Evolutionary conservation across 2,113 vertebrate species (phyloP).

Genomic region (Atractosteus spatula): DNA sequence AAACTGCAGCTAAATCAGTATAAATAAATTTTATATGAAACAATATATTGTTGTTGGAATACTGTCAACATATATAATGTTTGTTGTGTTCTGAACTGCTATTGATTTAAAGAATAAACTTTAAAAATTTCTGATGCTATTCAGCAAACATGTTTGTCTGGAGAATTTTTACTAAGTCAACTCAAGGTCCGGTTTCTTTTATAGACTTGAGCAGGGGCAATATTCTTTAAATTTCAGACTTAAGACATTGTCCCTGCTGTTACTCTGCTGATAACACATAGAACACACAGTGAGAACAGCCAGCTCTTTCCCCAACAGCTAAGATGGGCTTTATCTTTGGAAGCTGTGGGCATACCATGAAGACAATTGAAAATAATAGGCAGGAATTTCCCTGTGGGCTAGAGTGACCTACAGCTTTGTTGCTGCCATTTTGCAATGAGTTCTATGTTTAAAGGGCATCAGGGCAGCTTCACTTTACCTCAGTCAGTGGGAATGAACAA

Average conservation of each 20-base stretch:
- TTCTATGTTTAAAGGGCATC: neutral
- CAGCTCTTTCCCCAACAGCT: neutral
- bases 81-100: too few relatives aligned
- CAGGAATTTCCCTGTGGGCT: constrained; percentile 7
- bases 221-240: neutral
- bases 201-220: neutral
- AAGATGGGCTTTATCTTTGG: neutral
- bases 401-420: neutral
- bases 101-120: too few relatives aligned
- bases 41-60: too few relatives aligned
- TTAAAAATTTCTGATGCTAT: too few relatives aligned
- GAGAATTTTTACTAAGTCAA: neutral
- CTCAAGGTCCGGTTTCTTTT: constrained; percentile 7
- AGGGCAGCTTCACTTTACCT: neutral
- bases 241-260: neutral
- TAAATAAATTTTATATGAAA: too few relatives aligned
- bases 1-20: too few relatives aligned
- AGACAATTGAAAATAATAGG: neutral
- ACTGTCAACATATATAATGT: too few relatives aligned
- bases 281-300: neutral
- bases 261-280: constrained; percentile 5
- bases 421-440: neutral
- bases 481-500: neutral
- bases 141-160: neutral
- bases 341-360: neutral